Conservation (phyloP, 1,140 invertebrate genomes). For the Acromyrmex echinatior region DNA sequence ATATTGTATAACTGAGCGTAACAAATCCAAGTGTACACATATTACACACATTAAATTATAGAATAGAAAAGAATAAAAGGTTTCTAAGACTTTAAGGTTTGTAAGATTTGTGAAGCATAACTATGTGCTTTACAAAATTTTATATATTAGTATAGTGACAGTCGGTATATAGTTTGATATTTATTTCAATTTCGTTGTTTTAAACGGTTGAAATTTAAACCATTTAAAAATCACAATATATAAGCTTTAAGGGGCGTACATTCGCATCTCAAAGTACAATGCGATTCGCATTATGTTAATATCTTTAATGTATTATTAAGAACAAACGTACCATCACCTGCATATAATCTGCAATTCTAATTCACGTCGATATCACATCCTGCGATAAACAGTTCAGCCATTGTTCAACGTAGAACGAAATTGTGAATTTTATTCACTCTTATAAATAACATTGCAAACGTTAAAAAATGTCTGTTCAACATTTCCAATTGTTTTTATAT, state of each 20-base stretch:
- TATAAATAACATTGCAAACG: background rate
- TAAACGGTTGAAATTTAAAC: background rate
- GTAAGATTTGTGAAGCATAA: background rate
- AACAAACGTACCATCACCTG: slow-evolving; percentile 42
- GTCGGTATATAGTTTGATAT: background rate
- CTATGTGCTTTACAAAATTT: background rate
- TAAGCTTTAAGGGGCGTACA: background rate
- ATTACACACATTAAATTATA: background rate
- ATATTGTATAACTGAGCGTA: background rate
- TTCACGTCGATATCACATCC: slow-evolving; percentile 37
- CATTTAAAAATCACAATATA: slow-evolving; percentile 1
- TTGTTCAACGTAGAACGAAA: slow-evolving; percentile 12
- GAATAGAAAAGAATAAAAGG: background rate
- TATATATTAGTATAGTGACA: background rate
- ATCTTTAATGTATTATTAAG: slow-evolving; percentile 55
- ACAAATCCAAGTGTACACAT: background rate
- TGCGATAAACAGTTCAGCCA: slow-evolving; percentile 25
- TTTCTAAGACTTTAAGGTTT: no score
- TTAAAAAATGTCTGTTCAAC: background rate
- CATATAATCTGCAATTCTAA: slow-evolving; percentile 55
- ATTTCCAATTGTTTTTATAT: background rate
- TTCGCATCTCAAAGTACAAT: slow-evolving; percentile 58
- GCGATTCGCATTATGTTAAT: slow-evolving; percentile 56
- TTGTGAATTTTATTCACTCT: slow-evolving; percentile 30
- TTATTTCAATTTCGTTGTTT: slow-evolving; percentile 30